Percentiles rank a stretch among this genome's conserved stretches.
Evolutionary conservation across 2,113 vertebrate species (phyloP).

Genomic region (Dipodomys stephensi): DNA sequence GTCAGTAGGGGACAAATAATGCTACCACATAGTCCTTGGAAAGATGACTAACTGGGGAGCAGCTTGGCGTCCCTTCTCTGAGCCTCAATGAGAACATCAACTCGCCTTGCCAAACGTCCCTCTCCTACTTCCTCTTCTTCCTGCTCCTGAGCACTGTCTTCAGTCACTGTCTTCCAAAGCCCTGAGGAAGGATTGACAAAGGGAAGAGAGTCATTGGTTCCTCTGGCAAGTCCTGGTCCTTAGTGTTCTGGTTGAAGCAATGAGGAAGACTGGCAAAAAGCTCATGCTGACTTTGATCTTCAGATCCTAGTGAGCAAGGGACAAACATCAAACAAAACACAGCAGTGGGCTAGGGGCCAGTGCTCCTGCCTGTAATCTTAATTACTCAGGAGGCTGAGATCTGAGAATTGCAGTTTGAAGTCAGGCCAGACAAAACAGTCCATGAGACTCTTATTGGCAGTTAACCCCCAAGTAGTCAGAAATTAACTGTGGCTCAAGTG

Average conservation of each 20-base stretch:
- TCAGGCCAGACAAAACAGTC: too few relatives aligned
- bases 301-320: background rate
- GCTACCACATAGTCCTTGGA: background rate
- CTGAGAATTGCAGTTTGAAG: too few relatives aligned
- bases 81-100: rapidly evolving
- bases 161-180: background rate
- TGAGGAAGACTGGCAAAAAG: background rate
- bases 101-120: background rate
- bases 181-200: background rate
- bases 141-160: background rate
- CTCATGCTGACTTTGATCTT: too few relatives aligned
- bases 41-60: background rate
- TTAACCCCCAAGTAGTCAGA: too few relatives aligned
- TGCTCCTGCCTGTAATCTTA: too few relatives aligned
- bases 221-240: background rate
- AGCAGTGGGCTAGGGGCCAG: too few relatives aligned
- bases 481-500: too few relatives aligned
- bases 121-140: background rate
- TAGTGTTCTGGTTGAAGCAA: background rate
- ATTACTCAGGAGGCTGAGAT: too few relatives aligned
- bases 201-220: background rate
- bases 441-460: too few relatives aligned
- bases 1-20: background rate
- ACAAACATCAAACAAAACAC: background rate
- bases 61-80: background rate